A percentile compares a stretch with the other conserved stretches of the same genome.
These are phyloP conservation scores for Macaria notata DNA, from an alignment of 2,888 invertebrate species.

Conservation along the genomic window DNA sequence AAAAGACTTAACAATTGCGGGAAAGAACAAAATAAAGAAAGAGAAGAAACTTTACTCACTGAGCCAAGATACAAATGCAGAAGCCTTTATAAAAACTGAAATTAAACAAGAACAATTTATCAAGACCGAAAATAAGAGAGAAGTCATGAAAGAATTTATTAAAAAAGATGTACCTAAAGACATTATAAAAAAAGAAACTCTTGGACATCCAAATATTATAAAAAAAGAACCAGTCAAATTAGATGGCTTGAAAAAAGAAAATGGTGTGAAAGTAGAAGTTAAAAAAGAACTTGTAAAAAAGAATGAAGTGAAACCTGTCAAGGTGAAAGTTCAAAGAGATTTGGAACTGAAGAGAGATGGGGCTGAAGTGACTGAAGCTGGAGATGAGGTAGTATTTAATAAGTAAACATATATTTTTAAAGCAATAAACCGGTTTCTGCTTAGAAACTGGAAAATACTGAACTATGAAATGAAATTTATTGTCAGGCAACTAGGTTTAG, in stretches of 20 bases:
- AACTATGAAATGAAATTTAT: no score
- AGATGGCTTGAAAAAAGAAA: conserved; percentile 27
- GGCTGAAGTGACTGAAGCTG: conserved; percentile 32
- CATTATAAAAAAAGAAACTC: conserved; percentile 6
- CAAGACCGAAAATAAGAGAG: background rate
- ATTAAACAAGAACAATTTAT: conserved; percentile 31
- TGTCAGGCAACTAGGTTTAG: no score
- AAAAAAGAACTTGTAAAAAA: conserved; percentile 22
- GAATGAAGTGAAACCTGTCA: conserved; percentile 25
- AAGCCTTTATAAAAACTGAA: conserved; percentile 28
- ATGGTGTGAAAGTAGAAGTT: conserved; percentile 2
- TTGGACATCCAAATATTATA: conserved; percentile 9
- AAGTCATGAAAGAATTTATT: conserved; percentile 21
- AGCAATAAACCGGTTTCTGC: no score
- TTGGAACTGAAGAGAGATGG: conserved; percentile 31
- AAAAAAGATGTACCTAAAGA: conserved; percentile 28
- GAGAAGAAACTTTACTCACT: conserved; percentile 33
- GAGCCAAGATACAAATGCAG: conserved; percentile 33
- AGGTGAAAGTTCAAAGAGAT: conserved; percentile 28
- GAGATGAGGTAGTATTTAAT: conserved; percentile 26
- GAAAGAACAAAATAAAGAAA: conserved; percentile 61
- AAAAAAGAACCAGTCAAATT: conserved; percentile 27
- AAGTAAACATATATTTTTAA: conserved; percentile 1
- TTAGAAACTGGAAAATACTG: no score
- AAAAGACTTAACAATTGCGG: conserved; percentile 64